Evolutionary conservation across 2,888 invertebrate genomes (phyloP).

Genomic region (Drosophila paranaensis): DNA sequence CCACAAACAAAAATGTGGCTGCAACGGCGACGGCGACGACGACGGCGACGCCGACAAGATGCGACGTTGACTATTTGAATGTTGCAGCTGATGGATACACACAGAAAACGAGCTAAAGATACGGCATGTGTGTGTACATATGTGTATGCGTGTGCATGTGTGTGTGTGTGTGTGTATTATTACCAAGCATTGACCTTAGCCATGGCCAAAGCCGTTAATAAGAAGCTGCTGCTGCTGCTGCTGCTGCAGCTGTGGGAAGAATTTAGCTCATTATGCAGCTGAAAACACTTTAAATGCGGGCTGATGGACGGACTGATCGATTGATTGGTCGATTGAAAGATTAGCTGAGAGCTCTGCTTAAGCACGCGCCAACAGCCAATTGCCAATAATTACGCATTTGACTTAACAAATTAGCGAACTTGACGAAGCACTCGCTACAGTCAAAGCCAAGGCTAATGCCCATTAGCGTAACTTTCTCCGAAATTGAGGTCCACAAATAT

Average conservation of each 20-base stretch:
- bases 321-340: constrained; percentile 30
- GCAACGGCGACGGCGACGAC: constrained; percentile 53
- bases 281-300: constrained; percentile 35
- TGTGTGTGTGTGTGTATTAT: constrained; percentile 12
- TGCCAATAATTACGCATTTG: constrained; percentile 44
- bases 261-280: constrained; percentile 38
- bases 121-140: constrained; percentile 17
- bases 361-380: constrained; percentile 28
- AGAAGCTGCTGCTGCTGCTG: constrained; percentile 47
- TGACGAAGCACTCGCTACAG: constrained; percentile 36
- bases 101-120: constrained; percentile 45
- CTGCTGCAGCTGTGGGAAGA: constrained; percentile 44
- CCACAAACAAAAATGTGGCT: constrained; percentile 55
- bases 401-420: constrained; percentile 51
- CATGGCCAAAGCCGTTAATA: constrained; percentile 46
- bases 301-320: constrained; percentile 38
- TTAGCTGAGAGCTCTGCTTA: constrained; percentile 4
- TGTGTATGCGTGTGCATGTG: neutral
- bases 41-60: constrained; percentile 33
- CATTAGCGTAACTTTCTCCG: constrained; percentile 48
- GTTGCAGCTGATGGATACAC: constrained; percentile 77
- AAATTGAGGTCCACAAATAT: constrained; percentile 35
- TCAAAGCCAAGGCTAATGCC: constrained; percentile 9
- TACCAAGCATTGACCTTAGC: constrained; percentile 72
- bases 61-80: constrained; percentile 72